Conservation (phyloP, 2,113 vertebrate genomes). For the Pachypanchax playfairii region DNA sequence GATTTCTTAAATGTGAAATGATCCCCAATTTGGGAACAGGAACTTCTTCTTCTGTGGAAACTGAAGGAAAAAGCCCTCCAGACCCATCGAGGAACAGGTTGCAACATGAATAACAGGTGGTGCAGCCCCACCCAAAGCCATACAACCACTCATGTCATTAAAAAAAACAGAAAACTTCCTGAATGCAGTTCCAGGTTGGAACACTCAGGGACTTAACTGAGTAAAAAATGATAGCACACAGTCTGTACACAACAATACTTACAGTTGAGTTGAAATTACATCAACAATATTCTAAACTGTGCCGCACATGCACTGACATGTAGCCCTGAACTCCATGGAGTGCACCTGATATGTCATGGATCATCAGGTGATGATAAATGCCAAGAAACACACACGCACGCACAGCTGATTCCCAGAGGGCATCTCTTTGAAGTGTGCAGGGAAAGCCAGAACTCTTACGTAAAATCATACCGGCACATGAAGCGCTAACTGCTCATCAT, state of each 20-base stretch:
- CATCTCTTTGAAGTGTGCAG: no score
- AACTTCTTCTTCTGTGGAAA: not conserved
- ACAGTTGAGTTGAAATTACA: not conserved
- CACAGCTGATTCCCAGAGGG: not conserved
- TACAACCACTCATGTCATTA: constrained; percentile 1
- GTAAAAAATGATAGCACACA: not conserved
- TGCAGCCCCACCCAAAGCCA: constrained; percentile 39
- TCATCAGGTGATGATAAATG: not conserved
- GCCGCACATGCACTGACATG: not conserved
- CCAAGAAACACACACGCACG: not conserved
- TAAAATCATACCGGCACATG: not conserved
- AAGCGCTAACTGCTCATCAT: not conserved
- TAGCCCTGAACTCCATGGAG: not conserved
- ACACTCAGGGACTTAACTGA: not conserved
- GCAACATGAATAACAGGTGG: constrained; percentile 44
- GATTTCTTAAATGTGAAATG: not conserved
- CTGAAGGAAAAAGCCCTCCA: constrained; percentile 8
- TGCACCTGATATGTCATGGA: not conserved
- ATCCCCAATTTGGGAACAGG: not conserved
- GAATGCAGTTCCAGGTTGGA: constrained; percentile 24
- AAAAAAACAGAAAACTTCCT: constrained; percentile 7
- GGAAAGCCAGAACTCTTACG: not conserved
- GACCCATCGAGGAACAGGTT: constrained; percentile 41
- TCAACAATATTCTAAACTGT: not conserved
- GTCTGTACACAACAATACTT: not conserved